phyloP scores from a whole-genome alignment of 1,140 invertebrate species.

The Bradysia coprophila region DNA sequence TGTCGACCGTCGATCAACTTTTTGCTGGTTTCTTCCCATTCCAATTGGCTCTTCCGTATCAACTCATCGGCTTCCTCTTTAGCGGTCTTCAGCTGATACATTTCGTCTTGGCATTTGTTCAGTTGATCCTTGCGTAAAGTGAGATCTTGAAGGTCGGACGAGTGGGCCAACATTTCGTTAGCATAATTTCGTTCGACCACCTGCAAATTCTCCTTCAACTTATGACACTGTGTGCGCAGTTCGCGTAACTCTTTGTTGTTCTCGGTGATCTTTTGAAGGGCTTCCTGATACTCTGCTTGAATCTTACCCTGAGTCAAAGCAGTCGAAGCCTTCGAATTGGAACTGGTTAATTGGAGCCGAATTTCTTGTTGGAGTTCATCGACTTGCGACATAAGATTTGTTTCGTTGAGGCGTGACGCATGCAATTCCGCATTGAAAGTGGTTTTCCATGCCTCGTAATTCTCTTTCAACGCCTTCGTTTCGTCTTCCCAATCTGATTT shows the following conservation, averaged over 20 bases:
- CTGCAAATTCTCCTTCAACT: slow-evolving; percentile 29
- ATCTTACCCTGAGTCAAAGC: slow-evolving; percentile 27
- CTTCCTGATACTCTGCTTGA: slow-evolving; percentile 34
- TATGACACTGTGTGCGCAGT: slow-evolving; percentile 33
- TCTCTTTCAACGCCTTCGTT: slow-evolving; percentile 44
- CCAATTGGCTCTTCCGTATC: slow-evolving; percentile 32
- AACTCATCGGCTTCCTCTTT: slow-evolving; percentile 35
- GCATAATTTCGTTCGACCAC: slow-evolving; percentile 69
- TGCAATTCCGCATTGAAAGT: slow-evolving; percentile 37
- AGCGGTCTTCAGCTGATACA: slow-evolving; percentile 34
- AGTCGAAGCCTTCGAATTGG: slow-evolving; percentile 28
- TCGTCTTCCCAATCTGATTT: slow-evolving; percentile 60
- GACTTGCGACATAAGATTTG: slow-evolving; percentile 36
- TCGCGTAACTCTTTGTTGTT: slow-evolving; percentile 37
- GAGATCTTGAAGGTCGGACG: slow-evolving; percentile 53
- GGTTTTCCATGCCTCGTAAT: slow-evolving; percentile 38
- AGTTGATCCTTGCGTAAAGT: slow-evolving; percentile 48
- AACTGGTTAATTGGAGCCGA: slow-evolving; percentile 35
- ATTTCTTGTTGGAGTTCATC: slow-evolving; percentile 43
- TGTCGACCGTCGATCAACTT: slow-evolving; percentile 41
- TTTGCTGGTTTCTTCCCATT: slow-evolving; percentile 44
- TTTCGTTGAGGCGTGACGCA: slow-evolving; percentile 28
- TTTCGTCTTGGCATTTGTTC: slow-evolving; percentile 22
- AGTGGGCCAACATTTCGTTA: slow-evolving; percentile 69
- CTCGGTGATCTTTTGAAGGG: slow-evolving; percentile 38